Evolutionary conservation across 2,888 invertebrate genomes (phyloP), one percentile per base, ranked within the genome.

Genomic region (Laspeyria flexula): DNA sequence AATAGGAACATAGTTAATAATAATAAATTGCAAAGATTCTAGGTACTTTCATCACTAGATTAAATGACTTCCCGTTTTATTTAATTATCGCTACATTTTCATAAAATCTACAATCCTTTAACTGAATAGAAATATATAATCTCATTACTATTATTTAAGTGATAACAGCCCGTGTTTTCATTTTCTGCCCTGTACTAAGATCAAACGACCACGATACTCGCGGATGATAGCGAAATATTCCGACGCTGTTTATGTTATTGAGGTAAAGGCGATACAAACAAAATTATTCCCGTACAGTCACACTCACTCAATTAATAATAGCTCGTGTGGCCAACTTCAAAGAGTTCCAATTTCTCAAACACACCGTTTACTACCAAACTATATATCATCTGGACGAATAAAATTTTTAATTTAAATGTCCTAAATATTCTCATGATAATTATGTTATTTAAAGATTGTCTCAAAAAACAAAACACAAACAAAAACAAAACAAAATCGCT

Each of bases 1-100:
- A 71, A 75, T 70, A n/a, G n/a, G n/a, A n/a, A n/a, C n/a, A n/a
- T n/a, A 73, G 68, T 58, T 61, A 60, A 65, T 56, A 67, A 70
- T 76, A 76, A 77, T 78, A 71, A 69, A 62, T 71, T 61, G 53
- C 73, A n/a, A n/a, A n/a, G n/a, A n/a, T 37, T 9, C 38, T 16
- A 25, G 10, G 13, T 31, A n/a, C 29, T 34, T 9, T 13, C 16
- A 34, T 48, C 33, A 31, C 35, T 7, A 12, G 5, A 12, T 11
- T 63, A n/a, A n/a, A n/a, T n/a, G n/a, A n/a, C n/a, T n/a, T n/a
- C n/a, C n/a, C n/a, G n/a, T n/a, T n/a, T n/a, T n/a, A n/a, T n/a
- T n/a, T n/a, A n/a, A n/a, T n/a, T n/a, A n/a, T n/a, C n/a, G n/a
- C n/a, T n/a, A n/a, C n/a, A n/a, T n/a, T n/a, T 43, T 48, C 35